Percentiles rank a stretch among this genome's conserved stretches.
These are phyloP conservation scores for Drosophila nebulosa DNA, from an alignment of 1,140 invertebrate genomes.

Conservation along the genomic window DNA sequence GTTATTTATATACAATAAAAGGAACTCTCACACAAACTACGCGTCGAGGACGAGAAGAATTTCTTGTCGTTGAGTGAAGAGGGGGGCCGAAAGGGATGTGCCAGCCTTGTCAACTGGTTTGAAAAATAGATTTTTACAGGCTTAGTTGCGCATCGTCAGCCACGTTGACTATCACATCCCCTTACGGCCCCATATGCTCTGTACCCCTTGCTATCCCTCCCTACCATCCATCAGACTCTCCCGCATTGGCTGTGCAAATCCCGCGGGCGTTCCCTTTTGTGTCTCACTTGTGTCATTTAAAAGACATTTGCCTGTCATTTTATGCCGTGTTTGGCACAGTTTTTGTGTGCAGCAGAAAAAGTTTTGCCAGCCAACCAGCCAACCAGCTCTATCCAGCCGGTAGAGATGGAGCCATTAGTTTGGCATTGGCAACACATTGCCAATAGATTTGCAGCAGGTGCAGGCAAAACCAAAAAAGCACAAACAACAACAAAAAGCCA, in stretches of 20 bases:
- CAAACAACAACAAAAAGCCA: neutral
- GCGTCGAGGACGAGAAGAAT: slow-evolving; percentile 8
- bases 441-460: slow-evolving; percentile 76
- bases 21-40: neutral
- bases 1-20: neutral
- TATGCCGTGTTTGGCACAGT: slow-evolving; percentile 78
- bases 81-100: slow-evolving; percentile 11
- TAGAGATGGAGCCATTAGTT: slow-evolving; percentile 64
- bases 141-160: slow-evolving; percentile 76
- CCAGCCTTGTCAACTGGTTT: slow-evolving; percentile 71
- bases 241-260: slow-evolving; percentile 42
- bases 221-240: neutral
- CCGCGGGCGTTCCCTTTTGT: slow-evolving; percentile 75
- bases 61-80: neutral
- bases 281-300: slow-evolving; percentile 78
- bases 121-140: slow-evolving; percentile 79
- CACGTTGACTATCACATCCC: slow-evolving; percentile 52
- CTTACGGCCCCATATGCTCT: slow-evolving; percentile 1
- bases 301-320: slow-evolving; percentile 79
- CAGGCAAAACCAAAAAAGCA: slow-evolving; percentile 22
- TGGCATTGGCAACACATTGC: slow-evolving; percentile 76
- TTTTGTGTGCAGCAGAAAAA: slow-evolving; percentile 47
- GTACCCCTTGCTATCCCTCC: neutral
- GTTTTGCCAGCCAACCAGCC: slow-evolving; percentile 44
- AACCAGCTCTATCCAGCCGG: neutral